These are phyloP conservation scores for Lithophane ornitopus DNA, from an alignment of 2,888 invertebrate genomes.

Conservation along the genomic window DNA sequence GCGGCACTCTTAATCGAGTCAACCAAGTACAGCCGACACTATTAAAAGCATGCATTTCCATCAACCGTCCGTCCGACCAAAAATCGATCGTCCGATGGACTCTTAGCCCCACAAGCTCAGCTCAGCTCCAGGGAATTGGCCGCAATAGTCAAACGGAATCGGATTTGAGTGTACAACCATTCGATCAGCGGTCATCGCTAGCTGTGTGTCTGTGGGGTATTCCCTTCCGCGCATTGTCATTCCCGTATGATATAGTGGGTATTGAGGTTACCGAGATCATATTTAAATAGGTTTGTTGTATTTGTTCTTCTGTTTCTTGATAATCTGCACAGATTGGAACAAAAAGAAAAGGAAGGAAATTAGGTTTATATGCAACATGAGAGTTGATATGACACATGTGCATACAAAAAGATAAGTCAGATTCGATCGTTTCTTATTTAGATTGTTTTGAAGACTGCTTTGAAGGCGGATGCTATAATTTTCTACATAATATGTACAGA, in stretches of 20 bases:
- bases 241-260: conserved; percentile 18
- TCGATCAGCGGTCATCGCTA: conserved; percentile 56
- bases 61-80: conserved; percentile 15
- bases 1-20: neutral
- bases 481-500: neutral
- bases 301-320: conserved; percentile 15
- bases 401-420: no score
- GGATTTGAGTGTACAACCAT: conserved; percentile 57
- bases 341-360: no score
- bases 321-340: neutral
- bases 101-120: conserved; percentile 47
- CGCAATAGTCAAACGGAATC: conserved; percentile 62
- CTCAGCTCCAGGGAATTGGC: conserved; percentile 56
- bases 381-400: no score
- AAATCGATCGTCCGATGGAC: conserved; percentile 41
- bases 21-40: neutral
- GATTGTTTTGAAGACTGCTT: neutral
- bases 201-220: conserved; percentile 26
- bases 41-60: conserved; percentile 9
- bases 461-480: neutral
- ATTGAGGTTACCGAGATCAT: neutral
- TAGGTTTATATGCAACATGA: no score
- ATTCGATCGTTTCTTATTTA: no score
- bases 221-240: conserved; percentile 39
- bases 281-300: conserved; percentile 25